A percentile compares a stretch with the other conserved stretches of the same genome.
These are phyloP conservation scores for Lampropteryx suffumata DNA, from an alignment of 2,888 invertebrate genomes.

Conservation along the genomic window DNA sequence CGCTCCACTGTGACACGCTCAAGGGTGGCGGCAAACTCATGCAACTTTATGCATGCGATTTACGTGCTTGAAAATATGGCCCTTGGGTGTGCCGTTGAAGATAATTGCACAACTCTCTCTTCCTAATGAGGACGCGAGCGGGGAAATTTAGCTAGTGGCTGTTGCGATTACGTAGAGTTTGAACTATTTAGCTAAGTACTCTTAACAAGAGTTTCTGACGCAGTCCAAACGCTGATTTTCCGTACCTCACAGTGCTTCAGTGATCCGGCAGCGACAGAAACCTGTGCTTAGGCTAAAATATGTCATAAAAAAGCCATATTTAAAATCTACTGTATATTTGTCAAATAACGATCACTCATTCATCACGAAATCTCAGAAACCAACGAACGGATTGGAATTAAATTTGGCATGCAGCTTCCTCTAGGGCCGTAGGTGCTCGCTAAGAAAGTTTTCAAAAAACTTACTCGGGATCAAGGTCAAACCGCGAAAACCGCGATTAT, in stretches of 20 bases:
- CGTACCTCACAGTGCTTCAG: too few relatives aligned
- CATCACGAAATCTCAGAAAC: too few relatives aligned
- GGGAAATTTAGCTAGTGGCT: conserved; percentile 29
- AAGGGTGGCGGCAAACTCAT: conserved; percentile 44
- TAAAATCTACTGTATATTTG: not conserved
- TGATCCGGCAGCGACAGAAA: conserved; percentile 1
- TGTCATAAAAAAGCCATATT: too few relatives aligned
- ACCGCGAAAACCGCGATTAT: too few relatives aligned
- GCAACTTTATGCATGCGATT: conserved; percentile 71
- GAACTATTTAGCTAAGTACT: conserved; percentile 14
- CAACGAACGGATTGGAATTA: too few relatives aligned
- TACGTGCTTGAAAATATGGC: conserved; percentile 65
- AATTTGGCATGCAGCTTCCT: too few relatives aligned
- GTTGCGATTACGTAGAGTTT: conserved; percentile 25
- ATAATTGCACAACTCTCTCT: conserved; percentile 72
- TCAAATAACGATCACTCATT: too few relatives aligned
- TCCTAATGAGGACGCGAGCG: conserved; percentile 62
- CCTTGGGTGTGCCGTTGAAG: conserved; percentile 65
- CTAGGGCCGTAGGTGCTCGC: too few relatives aligned
- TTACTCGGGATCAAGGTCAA: too few relatives aligned
- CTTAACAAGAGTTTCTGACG: not conserved
- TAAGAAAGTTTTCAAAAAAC: too few relatives aligned
- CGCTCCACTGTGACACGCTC: conserved; percentile 18
- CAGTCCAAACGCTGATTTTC: too few relatives aligned
- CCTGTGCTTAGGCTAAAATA: conserved; percentile 5